These are phyloP conservation scores for Enteromius treurensis DNA, from an alignment of 2,797 vertebrate genomes.

Conservation along the genomic window DNA sequence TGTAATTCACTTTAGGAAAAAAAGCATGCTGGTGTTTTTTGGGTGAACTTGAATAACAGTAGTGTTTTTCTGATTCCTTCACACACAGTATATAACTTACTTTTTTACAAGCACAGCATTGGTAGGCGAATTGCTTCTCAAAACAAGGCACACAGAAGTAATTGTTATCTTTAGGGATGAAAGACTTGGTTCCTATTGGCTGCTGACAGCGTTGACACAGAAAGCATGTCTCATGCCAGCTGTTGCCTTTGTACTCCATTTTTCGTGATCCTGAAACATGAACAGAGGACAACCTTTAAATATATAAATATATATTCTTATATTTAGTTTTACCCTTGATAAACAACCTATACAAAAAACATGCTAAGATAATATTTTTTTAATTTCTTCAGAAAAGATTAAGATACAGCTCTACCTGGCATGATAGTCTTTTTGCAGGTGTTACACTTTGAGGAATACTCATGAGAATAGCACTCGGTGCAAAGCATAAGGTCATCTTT, in stretches of 20 bases:
- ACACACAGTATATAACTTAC: conserved; percentile 70
- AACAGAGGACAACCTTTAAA: conserved; percentile 46
- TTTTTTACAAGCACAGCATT: conserved; percentile 94
- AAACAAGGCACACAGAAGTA: conserved; percentile 94
- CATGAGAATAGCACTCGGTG: conserved; percentile 89
- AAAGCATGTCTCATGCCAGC: conserved; percentile 97
- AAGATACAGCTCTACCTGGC: conserved; percentile 82
- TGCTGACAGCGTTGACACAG: conserved; percentile 91
- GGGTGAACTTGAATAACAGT: background rate
- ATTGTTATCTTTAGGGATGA: conserved; percentile 91
- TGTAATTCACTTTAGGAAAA: background rate
- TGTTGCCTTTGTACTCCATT: conserved; percentile 97
- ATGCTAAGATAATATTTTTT: background rate
- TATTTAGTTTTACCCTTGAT: background rate
- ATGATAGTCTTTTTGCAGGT: conserved; percentile 94
- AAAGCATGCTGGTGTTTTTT: background rate
- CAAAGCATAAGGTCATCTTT: conserved; percentile 92
- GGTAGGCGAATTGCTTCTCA: conserved; percentile 93
- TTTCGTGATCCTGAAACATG: conserved; percentile 90
- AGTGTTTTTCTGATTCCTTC: background rate
- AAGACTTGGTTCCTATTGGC: conserved; percentile 92
- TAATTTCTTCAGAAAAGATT: background rate
- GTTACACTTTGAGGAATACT: conserved; percentile 92
- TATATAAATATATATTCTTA: too few species aligned
- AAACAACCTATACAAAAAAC: background rate